Percentiles rank a stretch among this genome's conserved stretches.
These are phyloP conservation scores for Trypoxylon attenuatum DNA, from an alignment of 2,888 invertebrate genomes.

Conservation along the genomic window DNA sequence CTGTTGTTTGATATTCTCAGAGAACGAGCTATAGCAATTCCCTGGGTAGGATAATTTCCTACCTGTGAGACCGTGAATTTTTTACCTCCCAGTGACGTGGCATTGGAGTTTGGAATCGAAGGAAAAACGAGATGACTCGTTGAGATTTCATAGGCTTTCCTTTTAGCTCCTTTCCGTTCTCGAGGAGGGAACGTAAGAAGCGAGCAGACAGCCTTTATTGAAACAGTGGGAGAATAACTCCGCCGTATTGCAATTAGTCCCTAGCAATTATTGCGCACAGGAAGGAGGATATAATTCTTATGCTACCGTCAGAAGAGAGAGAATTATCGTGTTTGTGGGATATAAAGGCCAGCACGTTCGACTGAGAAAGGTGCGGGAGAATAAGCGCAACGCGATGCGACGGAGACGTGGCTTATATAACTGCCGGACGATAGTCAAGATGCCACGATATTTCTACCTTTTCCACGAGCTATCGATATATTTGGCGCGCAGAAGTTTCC, in stretches of 20 bases:
- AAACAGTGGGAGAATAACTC: slow-evolving; percentile 3
- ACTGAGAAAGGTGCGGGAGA: not conserved
- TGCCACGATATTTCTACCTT: slow-evolving; percentile 16
- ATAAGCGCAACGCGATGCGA: slow-evolving; percentile 15
- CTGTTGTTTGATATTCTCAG: too few relatives aligned
- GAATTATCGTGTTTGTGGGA: slow-evolving; percentile 21
- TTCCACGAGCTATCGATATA: not conserved
- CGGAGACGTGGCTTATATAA: slow-evolving; percentile 21
- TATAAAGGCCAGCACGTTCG: not conserved
- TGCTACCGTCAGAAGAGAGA: slow-evolving; percentile 12
- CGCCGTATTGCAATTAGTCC: slow-evolving; percentile 16
- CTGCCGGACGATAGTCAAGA: slow-evolving; percentile 3
- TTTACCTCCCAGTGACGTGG: too few relatives aligned
- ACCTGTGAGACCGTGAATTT: too few relatives aligned
- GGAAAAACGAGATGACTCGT: too few relatives aligned
- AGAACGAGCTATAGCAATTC: too few relatives aligned
- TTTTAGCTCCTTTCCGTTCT: not conserved
- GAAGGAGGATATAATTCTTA: slow-evolving; percentile 32
- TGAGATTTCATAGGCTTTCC: not conserved
- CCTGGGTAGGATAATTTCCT: too few relatives aligned
- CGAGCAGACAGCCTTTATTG: not conserved
- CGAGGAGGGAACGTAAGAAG: not conserved
- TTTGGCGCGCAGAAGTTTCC: not conserved
- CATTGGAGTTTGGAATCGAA: too few relatives aligned
- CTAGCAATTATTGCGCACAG: slow-evolving; percentile 22